A percentile compares a stretch with the other conserved stretches of the same genome.
phyloP scores from a whole-genome alignment of 92 coral and sea anemone species.

The Zoanthus solanderi region DNA sequence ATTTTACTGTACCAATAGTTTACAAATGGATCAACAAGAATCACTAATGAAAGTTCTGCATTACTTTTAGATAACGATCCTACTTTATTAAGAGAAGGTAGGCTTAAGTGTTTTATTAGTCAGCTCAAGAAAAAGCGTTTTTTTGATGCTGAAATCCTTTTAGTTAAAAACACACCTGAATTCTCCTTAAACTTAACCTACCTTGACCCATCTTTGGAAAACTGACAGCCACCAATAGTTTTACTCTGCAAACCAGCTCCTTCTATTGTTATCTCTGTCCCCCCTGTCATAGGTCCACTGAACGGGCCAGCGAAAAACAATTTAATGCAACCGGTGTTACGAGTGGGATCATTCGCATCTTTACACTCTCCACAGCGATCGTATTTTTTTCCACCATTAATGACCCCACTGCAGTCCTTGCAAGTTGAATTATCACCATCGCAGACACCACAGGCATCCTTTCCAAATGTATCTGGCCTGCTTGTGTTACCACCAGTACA shows the following conservation, averaged over 20 bases:
- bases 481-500: constrained; percentile 36
- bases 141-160: no score
- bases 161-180: not conserved
- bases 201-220: not conserved
- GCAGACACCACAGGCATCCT: constrained; percentile 33
- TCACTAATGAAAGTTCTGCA: no score
- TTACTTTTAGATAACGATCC: no score
- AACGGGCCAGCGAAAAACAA: not conserved
- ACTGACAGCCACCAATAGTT: not conserved
- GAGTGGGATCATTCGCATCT: not conserved
- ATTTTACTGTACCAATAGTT: no score
- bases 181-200: not conserved
- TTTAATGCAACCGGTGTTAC: constrained; percentile 24
- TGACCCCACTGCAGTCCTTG: constrained; percentile 26
- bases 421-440: constrained; percentile 14
- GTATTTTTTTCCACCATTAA: constrained; percentile 37
- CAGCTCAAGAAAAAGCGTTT: no score
- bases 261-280: constrained; percentile 2
- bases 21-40: no score
- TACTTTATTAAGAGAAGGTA: no score
- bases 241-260: constrained; percentile 20
- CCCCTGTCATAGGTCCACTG: not conserved
- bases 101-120: no score
- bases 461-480: not conserved
- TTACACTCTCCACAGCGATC: constrained; percentile 29